Evolutionary conservation across 2,113 vertebrate genomes (phyloP).

Genomic region (Lagopus muta): DNA sequence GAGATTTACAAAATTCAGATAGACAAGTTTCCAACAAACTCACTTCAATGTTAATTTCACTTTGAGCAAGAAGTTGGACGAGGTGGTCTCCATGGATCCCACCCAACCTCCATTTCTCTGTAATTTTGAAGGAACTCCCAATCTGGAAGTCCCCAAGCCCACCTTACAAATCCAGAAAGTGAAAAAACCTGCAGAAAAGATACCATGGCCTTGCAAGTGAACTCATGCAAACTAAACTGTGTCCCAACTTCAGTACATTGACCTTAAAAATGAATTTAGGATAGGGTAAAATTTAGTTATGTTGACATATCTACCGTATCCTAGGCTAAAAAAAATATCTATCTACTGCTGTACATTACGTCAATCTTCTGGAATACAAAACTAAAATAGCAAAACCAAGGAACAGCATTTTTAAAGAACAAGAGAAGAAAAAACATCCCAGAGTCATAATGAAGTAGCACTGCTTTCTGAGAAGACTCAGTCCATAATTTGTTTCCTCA

Average conservation of each 20-base stretch:
- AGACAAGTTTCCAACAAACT: neutral
- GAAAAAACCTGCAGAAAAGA: neutral
- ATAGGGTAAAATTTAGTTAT: neutral
- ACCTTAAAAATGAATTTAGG: neutral
- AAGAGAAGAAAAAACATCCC: neutral
- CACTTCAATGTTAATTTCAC: neutral
- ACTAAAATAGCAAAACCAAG: neutral
- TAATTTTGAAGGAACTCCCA: neutral
- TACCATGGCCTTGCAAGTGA: neutral
- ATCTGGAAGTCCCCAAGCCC: neutral
- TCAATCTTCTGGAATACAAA: neutral
- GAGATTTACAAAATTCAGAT: neutral
- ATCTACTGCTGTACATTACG: neutral
- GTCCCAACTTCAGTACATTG: neutral
- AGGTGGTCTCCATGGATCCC: neutral
- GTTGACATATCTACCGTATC: neutral
- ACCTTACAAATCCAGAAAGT: neutral
- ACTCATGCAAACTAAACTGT: neutral
- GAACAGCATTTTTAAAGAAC: neutral
- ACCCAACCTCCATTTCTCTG: neutral
- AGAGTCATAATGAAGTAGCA: neutral
- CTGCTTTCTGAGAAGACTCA: neutral
- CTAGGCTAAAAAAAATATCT: neutral
- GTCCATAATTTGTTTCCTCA: neutral
- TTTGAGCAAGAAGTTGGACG: neutral